Percentiles rank a stretch among this genome's conserved stretches.
Conservation (phyloP, 2,888 invertebrate genomes). For the Parthenolecanium corni region DNA sequence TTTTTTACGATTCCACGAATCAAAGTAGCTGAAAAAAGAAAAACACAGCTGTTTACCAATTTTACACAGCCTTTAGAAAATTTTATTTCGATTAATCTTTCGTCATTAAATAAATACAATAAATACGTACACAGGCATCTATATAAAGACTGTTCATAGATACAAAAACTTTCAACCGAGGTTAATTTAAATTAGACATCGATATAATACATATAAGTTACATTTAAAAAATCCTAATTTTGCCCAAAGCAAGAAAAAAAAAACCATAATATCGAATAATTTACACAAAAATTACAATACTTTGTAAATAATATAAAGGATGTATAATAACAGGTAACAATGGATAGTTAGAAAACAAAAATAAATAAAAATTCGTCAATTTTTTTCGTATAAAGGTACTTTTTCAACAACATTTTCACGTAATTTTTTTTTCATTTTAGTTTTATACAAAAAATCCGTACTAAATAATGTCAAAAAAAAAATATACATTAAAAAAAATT, state of each 20-base stretch:
- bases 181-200: slow-evolving; percentile 19
- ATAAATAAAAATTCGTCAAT: not conserved
- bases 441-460: slow-evolving; percentile 11
- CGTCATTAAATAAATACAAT: slow-evolving; percentile 15
- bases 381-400: not conserved
- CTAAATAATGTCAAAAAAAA: slow-evolving; percentile 17
- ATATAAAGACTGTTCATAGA: not conserved
- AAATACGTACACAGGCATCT: slow-evolving; percentile 19
- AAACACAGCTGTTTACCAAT: not conserved
- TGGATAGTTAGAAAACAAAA: not conserved
- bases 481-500: slow-evolving; percentile 8
- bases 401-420: no score
- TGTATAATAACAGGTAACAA: slow-evolving; percentile 23
- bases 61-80: slow-evolving; percentile 24
- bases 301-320: not conserved
- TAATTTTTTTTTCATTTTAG: not conserved
- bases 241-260: slow-evolving; percentile 4
- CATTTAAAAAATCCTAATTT: slow-evolving; percentile 1
- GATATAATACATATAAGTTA: slow-evolving; percentile 3
- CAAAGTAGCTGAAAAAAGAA: not conserved
- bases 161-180: slow-evolving; percentile 11
- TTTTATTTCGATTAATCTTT: slow-evolving; percentile 15
- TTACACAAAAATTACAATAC: slow-evolving; percentile 10
- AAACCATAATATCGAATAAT: not conserved
- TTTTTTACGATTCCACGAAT: no score